Conservation (phyloP, 2,797 vertebrate species). For the Pogonophryne albipinna region DNA sequence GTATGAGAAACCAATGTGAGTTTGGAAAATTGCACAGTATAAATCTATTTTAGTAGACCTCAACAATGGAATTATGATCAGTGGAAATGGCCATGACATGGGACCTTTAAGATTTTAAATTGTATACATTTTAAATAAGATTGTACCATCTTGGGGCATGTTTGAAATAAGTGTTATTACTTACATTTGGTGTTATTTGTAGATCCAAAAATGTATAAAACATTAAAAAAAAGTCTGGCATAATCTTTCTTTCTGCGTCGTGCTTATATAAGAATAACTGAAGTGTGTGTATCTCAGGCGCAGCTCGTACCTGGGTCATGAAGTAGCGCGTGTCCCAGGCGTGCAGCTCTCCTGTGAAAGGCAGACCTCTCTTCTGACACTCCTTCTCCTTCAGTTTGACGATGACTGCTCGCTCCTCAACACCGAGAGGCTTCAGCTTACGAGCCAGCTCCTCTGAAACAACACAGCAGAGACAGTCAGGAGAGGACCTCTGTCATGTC, state of each 20-base stretch:
- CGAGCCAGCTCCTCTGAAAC: conserved; percentile 89
- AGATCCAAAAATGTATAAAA: neutral
- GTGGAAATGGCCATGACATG: too few species aligned
- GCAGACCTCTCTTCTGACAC: conserved; percentile 86
- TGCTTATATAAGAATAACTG: neutral
- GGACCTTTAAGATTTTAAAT: neutral
- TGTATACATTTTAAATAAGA: neutral
- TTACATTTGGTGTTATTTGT: neutral
- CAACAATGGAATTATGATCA: too few species aligned
- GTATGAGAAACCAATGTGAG: too few species aligned
- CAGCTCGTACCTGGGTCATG: conserved; percentile 90
- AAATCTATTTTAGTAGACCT: too few species aligned
- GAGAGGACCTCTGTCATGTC: neutral
- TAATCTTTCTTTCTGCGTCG: neutral
- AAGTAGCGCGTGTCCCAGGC: conserved; percentile 98
- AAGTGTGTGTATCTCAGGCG: neutral
- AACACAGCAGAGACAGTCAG: neutral
- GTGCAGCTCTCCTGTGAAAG: conserved; percentile 86
- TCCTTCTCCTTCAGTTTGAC: conserved; percentile 93
- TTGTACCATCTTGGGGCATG: neutral
- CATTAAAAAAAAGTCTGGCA: neutral
- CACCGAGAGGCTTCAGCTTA: conserved; percentile 93
- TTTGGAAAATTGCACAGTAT: too few species aligned
- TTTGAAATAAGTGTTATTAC: neutral
- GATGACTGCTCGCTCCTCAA: conserved; percentile 89